Evolutionary conservation across 2,113 vertebrate genomes (phyloP).

Genomic region (Tapirus terrestris): DNA sequence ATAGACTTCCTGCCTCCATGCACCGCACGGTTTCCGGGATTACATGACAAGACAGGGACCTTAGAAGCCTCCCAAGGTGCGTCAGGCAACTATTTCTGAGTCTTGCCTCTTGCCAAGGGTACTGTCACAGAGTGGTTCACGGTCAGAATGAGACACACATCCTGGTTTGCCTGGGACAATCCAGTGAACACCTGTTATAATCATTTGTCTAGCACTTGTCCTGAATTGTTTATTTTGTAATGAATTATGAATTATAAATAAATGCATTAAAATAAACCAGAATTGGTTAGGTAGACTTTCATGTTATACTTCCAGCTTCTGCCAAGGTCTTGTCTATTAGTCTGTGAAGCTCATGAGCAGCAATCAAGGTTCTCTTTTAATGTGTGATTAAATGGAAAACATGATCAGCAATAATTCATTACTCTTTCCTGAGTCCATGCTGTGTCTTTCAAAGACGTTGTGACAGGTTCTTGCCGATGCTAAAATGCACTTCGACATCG

Average conservation of each 20-base stretch:
- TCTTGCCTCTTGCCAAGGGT: neutral
- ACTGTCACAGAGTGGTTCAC: neutral
- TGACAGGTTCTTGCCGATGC: neutral
- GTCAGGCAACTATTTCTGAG: neutral
- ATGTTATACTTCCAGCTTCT: neutral
- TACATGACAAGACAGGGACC: neutral
- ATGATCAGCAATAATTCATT: neutral
- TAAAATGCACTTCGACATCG: neutral
- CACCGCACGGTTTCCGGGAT: neutral
- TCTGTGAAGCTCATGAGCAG: neutral
- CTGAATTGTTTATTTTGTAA: neutral
- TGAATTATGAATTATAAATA: neutral
- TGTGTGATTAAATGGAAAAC: neutral
- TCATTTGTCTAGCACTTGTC: neutral
- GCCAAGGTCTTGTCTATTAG: neutral
- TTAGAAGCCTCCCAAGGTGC: neutral
- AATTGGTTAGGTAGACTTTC: neutral
- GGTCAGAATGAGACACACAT: neutral
- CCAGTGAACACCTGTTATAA: neutral
- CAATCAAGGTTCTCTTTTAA: neutral
- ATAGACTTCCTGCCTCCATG: fast-evolving
- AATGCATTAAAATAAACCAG: neutral
- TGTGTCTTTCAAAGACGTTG: neutral
- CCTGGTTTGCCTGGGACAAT: neutral
- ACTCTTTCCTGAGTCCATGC: neutral